Evolutionary conservation across 2,113 vertebrate genomes (phyloP), one percentile per base, ranked within the genome.

Genomic region (Hemicordylus capensis): DNA sequence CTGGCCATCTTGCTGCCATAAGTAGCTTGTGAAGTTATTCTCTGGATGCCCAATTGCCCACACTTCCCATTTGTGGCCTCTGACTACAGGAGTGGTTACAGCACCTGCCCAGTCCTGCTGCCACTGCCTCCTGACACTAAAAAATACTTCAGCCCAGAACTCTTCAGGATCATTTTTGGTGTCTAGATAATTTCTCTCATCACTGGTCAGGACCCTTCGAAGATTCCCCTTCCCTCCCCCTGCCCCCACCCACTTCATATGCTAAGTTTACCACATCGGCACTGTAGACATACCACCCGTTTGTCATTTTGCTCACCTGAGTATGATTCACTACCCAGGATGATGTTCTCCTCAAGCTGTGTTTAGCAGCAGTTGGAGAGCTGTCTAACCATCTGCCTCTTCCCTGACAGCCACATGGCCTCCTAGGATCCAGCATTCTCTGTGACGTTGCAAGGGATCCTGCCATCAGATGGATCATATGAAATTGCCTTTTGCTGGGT

Each of bases 31-130:
- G 56, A 0, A 4, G 15, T 34, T 1, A 37, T 44, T 39, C 72
- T 0, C 0, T 31, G 42, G 5, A n/a, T 48, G 58, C 14, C 7
- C 9, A 28, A 28, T 10, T 44, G 56, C 14, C 72, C 4, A 44
- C 34, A 42, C 15, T 81, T 31, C 26, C 6, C 7, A 9, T 28
- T 77, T 84, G 1, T 76, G 17, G 17, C 44, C 24, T 17, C 48
- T 77, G n/a, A 11, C 9, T 44, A 58, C 48, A 76, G 19, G 3
- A 14, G 64, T 11, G 54, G 26, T 66, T 54, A 76, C 24, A 22
- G 2, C 39, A 64, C 34, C 66, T 76, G 17, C 31, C 44, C 44
- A 76, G 48, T 9, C 15, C 37, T 56, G 14, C 24, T 84, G 77
- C 39, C n/a, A 3, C 46, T 26, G 6, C n/a, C 19, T 64, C 51